These are phyloP conservation scores for Tachuris rubrigastra DNA, from an alignment of 2,113 vertebrate species.

Conservation along the genomic window DNA sequence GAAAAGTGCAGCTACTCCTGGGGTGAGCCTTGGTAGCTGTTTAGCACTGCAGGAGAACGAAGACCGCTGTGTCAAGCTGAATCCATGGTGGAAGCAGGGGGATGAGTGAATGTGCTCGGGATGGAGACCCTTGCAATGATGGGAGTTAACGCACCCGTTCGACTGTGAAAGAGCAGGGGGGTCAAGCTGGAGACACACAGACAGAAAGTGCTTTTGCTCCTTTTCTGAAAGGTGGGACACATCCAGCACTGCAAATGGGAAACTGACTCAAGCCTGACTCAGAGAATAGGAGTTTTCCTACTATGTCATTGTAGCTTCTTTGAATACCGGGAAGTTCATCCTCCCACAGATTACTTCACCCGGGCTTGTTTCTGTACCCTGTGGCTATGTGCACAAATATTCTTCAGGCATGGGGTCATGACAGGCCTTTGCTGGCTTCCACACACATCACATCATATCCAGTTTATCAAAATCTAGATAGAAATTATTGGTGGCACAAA, in stretches of 20 bases:
- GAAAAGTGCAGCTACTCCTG: conserved; percentile 9
- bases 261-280: conserved; percentile 39
- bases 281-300: background rate
- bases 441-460: background rate
- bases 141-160: background rate
- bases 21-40: background rate
- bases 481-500: background rate
- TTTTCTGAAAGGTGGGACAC: background rate
- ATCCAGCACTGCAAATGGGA: background rate
- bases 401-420: background rate
- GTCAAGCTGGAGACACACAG: background rate
- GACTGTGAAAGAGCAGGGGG: background rate
- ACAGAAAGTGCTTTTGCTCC: background rate
- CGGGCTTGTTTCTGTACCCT: background rate
- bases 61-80: background rate
- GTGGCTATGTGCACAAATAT: background rate
- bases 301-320: background rate
- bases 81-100: background rate
- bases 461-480: background rate
- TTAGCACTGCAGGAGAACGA: background rate
- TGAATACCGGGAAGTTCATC: background rate
- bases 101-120: accelerated
- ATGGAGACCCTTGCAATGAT: background rate
- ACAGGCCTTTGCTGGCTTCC: background rate
- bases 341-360: conserved; percentile 12